Percentiles rank a stretch among this genome's conserved stretches.
phyloP scores from a whole-genome alignment of 2,797 vertebrate species.

The Bucorvus abyssinicus region DNA sequence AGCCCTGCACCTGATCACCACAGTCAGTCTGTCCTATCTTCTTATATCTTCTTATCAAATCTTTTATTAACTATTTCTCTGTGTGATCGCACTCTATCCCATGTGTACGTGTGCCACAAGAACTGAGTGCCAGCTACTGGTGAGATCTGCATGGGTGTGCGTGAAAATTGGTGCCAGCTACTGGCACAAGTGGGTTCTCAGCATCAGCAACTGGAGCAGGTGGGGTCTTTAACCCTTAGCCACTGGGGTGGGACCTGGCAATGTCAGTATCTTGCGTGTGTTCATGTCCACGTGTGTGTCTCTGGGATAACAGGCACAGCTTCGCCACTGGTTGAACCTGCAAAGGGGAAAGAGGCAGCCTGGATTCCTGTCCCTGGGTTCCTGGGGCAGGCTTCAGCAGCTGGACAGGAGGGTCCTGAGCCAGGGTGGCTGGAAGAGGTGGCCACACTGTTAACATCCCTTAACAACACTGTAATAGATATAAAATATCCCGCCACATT shows the following conservation, averaged over 20 bases:
- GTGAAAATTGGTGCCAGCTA: not conserved
- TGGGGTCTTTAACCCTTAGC: not conserved
- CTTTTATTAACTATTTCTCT: not conserved
- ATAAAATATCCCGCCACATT: not conserved
- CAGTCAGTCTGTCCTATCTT: not conserved
- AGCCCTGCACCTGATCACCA: too few relatives aligned
- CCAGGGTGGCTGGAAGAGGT: not conserved
- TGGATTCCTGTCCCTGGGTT: too few relatives aligned
- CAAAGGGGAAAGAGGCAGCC: not conserved
- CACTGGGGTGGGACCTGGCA: not conserved
- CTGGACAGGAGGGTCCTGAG: not conserved
- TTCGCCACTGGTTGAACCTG: not conserved
- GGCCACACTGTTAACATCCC: not conserved
- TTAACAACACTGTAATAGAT: not conserved
- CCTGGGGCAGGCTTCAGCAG: not conserved
- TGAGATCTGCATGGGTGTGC: not conserved
- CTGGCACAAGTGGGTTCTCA: not conserved
- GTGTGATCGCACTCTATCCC: rapidly evolving
- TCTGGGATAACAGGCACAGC: not conserved
- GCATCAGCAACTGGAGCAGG: not conserved
- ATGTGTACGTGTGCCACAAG: rapidly evolving
- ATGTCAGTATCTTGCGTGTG: too few relatives aligned
- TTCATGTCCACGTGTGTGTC: too few relatives aligned
- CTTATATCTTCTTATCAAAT: not conserved
- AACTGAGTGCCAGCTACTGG: not conserved